Evolutionary conservation across 2,888 invertebrate genomes (phyloP), one percentile per base, ranked within the genome.

Genomic region (Cryptus armator): DNA sequence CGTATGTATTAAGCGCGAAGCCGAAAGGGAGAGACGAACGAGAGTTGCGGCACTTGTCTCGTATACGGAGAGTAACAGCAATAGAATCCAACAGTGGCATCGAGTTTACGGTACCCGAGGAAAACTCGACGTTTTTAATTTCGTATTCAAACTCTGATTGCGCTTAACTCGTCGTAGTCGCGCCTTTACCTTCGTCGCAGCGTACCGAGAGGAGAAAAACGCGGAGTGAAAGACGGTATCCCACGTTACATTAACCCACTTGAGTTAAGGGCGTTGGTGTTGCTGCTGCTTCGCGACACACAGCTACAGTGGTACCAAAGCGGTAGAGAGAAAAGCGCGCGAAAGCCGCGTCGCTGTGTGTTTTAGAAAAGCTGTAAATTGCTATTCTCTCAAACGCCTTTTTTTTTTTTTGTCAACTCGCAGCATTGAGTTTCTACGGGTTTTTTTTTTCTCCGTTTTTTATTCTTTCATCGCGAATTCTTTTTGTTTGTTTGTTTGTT

Each of bases 71-170:
- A 74, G 62, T 62, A 37, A 37, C 3, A 74, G 74, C 74, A 62
- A 62, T 32, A 32, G 74, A n/a, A 29, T 24, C 19, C 19, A 24
- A 29, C 70, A 51, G 46, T 14, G 24, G 44, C 74, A 46, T 32
- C 10, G 24, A 3, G 56, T 19, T 56, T 44, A 43, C 62, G 32
- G 16, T 24, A 32, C 29, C 74, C 32, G 59, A 68, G 78, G 59
- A 72, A 56, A 76, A 10, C 74, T 88, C 84, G 88, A 88, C 89
- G 84, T 89, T 89, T 90, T 90, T 88, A 89, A 90, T 90, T 89
- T 89, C 87, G 87, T 88, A 89, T 87, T 89, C 85, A 88, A 88
- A 88, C 87, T 88, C 87, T 87, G 87, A 90, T 89, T 90, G 88
- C 86, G 84, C 86, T 85, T 76, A 53, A 80, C 12, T 51, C 70